A percentile compares a stretch with the other conserved stretches of the same genome.
These are phyloP conservation scores for Carassius carassius DNA, from an alignment of 2,113 vertebrate genomes.

Conservation along the genomic window DNA sequence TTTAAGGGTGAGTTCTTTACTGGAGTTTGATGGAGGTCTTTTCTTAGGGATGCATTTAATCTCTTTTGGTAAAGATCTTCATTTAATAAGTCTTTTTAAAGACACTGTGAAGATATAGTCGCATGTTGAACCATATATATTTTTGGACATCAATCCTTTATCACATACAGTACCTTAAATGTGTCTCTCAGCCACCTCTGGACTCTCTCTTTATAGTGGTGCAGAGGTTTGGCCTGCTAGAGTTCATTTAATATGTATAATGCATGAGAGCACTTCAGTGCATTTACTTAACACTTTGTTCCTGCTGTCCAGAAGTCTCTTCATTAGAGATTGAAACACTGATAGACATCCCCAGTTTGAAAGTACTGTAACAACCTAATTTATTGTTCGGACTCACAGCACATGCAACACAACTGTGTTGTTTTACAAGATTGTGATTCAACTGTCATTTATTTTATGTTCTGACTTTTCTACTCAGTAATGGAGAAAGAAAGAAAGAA, in stretches of 20 bases:
- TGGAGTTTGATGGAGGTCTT: not conserved
- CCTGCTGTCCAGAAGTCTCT: conserved; percentile 53
- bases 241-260: conserved; percentile 75
- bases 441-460: not conserved
- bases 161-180: conserved; percentile 15
- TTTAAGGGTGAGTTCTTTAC: not conserved
- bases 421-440: not conserved
- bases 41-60: not conserved
- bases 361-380: not conserved
- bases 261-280: conserved; percentile 72
- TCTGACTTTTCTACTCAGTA: not conserved
- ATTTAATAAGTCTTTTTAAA: not conserved
- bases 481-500: not conserved
- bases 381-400: conserved; percentile 25
- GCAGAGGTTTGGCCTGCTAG: conserved; percentile 77
- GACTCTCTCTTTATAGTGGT: conserved; percentile 51
- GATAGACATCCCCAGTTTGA: conserved; percentile 34
- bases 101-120: not conserved
- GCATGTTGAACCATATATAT: not conserved
- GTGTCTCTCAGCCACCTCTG: conserved; percentile 23
- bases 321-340: conserved; percentile 56
- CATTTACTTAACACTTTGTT: conserved; percentile 69
- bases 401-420: conserved; percentile 8
- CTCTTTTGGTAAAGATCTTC: not conserved
- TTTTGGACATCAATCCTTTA: conserved; percentile 33